Evolutionary conservation across 2,113 vertebrate species (phyloP), one percentile per base, ranked within the genome.

Genomic region (Dryoscopus gambensis): DNA sequence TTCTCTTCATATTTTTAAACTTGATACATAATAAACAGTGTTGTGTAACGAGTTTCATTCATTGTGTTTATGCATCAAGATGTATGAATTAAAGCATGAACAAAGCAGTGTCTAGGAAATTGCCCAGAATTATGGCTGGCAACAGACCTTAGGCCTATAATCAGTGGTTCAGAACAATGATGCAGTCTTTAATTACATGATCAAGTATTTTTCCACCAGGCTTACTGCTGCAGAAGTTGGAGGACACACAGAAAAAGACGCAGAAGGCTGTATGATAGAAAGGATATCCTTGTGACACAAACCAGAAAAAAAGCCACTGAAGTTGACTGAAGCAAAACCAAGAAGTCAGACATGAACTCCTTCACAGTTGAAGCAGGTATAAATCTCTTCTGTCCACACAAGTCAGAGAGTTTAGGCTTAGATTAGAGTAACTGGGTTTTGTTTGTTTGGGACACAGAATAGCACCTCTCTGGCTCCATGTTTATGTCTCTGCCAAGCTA

Each of bases 81-180:
- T 47, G 9, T 24, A 87, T 39, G 60, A 93, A 84, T 74, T 81
- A 74, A 67, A 69, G 69, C 31, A 70, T 16, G 30, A 84, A 83
- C 73, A 90, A 90, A 80, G 37, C n/a, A 52, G 55, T 49, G 7
- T n/a, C 63, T 75, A 94, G 78, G 82, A 90, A 96, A 86, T 5
- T 69, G 70, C 31, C 62, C 40, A 63, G 90, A 91, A 90, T 73
- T 90, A 92, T 28, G 35, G 64, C 25, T 92, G 84, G 52, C 64
- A 84, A 81, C 28, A 88, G 71, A 90, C 49, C 44, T 14, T 59
- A 88, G 75, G 64, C 40, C n/a, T 71, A 60, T 90, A 92, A 90
- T 78, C 96, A 92, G 60, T 37, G 79, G 64, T 88, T 94, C 76
- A 90, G 76, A 95, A 95, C 50, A 91, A 70, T 30, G 56, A 71